Base-by-base conservation (phyloP, 2,888 invertebrate genomes). In the Oscheius onirici region DNA sequence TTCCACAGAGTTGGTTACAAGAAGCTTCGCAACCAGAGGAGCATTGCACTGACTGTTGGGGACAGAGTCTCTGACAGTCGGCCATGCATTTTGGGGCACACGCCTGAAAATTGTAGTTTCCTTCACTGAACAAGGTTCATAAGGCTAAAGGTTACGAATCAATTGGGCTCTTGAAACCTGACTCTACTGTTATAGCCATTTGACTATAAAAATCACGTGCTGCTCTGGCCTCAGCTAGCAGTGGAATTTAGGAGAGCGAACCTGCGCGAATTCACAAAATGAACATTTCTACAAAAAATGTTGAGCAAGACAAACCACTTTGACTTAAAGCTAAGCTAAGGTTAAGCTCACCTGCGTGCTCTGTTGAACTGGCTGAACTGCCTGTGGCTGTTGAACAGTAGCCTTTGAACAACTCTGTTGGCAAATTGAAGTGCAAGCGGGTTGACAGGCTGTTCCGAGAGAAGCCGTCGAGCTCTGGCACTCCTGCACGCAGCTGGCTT, bases 11-110 rank as follows among this genome's bases (percentile, higher is more conserved):
- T 65, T 79, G 79, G 34, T 71, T 69, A 43, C 77, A 79, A 3
- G 60, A 60, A 17, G 26, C 55, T 55, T 77, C 75, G 26, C 79
- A 79, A 72, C 77, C 77, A 61, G 75, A 69, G 26, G 69, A 60
- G 24, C 79, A 79, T 49, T 77, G 77, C 13, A 74, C 69, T 10
- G 79, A 71, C 28, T 76, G 67, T 20, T 41, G 65, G 40, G 77
- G 77, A 68, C 79, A 79, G 57, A 79, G 63, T 58, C 68, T 71
- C 51, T 74, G 72, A 55, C 79, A 79, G 52, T 79, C 79, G 34
- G 61, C 61, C 69, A 77, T 75, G 61, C 79, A 79, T 54, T 79
- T 79, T 44, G 79, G 79, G 28, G 76, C 74, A 68, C 79, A 79
- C 13, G 72, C 49, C 60, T 72, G 68, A 44, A 41, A 10, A 17